phyloP scores from a whole-genome alignment of 2,888 invertebrate genomes.

The Rambutsinella grinnellia region DNA sequence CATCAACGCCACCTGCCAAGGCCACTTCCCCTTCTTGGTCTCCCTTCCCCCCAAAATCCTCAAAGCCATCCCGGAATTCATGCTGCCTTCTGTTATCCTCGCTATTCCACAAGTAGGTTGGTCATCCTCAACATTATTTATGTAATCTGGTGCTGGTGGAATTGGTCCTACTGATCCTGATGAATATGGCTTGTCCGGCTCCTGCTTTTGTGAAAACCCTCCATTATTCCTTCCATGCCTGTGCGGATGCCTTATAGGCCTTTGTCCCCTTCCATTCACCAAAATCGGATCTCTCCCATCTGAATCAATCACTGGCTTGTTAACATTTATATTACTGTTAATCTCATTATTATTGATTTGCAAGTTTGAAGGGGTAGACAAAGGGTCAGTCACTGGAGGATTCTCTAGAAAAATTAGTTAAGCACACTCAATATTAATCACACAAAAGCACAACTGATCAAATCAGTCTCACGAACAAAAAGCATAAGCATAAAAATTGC shows the following conservation, averaged over 20 bases:
- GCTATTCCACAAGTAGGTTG: constrained; percentile 63
- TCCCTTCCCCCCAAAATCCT: constrained; percentile 90
- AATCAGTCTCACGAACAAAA: too few relatives aligned
- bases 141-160: constrained; percentile 32
- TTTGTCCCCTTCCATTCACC: background rate
- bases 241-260: constrained; percentile 19
- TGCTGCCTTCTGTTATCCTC: constrained; percentile 45
- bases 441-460: too few relatives aligned
- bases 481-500: background rate
- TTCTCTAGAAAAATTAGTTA: background rate
- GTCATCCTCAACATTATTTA: constrained; percentile 19
- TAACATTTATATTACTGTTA: background rate
- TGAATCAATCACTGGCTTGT: background rate
- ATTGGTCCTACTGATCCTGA: constrained; percentile 45
- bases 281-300: background rate
- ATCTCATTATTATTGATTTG: background rate
- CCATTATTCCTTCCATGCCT: constrained; percentile 31
- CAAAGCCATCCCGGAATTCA: constrained; percentile 68
- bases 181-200: constrained; percentile 20
- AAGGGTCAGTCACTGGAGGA: background rate
- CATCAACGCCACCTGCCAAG: constrained; percentile 91
- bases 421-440: background rate
- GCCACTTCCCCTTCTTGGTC: constrained; percentile 85
- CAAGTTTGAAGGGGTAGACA: background rate
- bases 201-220: constrained; percentile 6